Conservation (phyloP, 2,113 vertebrate genomes). For the Forbesichthys papilliferus region DNA sequence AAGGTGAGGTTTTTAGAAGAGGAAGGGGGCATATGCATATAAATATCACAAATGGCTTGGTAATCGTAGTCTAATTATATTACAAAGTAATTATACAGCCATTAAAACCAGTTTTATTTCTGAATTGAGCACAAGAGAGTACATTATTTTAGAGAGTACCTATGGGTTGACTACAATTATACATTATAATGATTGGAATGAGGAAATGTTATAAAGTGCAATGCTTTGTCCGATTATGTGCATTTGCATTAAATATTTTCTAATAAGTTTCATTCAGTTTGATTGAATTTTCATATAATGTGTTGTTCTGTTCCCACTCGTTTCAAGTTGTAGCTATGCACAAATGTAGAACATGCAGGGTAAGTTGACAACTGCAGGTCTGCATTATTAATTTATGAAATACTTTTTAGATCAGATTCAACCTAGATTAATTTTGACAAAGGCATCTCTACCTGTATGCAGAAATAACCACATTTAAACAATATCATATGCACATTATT, state of each 20-base stretch:
- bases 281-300: slow-evolving; percentile 57
- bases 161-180: slow-evolving; percentile 72
- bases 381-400: slow-evolving; percentile 1
- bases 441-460: background rate
- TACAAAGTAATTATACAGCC: slow-evolving; percentile 69
- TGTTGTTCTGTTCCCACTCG: slow-evolving; percentile 24
- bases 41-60: slow-evolving; percentile 50
- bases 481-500: background rate
- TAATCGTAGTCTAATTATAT: slow-evolving; percentile 70
- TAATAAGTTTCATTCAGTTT: slow-evolving; percentile 61
- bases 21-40: slow-evolving; percentile 29
- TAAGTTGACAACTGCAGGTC: slow-evolving; percentile 9
- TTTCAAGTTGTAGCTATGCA: slow-evolving; percentile 19
- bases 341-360: slow-evolving; percentile 6
- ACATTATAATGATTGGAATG: slow-evolving; percentile 52
- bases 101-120: slow-evolving; percentile 64
- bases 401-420: background rate
- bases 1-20: slow-evolving; percentile 26
- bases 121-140: slow-evolving; percentile 49
- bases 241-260: slow-evolving; percentile 51
- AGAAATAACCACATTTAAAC: background rate
- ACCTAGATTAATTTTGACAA: background rate
- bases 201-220: slow-evolving; percentile 60
- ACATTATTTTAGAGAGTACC: slow-evolving; percentile 58
- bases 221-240: slow-evolving; percentile 42